phyloP scores from a whole-genome alignment of 2,888 invertebrate species.

The Melikaiella ostensackeni region DNA sequence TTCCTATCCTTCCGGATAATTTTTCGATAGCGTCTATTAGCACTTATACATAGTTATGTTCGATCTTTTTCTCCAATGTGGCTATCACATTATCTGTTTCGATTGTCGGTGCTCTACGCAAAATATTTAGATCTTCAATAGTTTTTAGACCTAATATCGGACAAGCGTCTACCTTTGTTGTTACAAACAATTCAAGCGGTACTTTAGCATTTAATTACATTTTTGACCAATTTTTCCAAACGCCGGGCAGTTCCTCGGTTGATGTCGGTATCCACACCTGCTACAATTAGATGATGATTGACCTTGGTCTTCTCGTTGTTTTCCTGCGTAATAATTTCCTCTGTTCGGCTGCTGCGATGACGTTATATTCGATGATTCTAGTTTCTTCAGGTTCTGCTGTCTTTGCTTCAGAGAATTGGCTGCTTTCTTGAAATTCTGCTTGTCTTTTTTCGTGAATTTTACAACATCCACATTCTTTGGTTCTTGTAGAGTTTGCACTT shows the following conservation, averaged over 20 bases:
- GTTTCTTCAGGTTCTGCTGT: background rate
- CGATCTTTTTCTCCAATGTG: slow-evolving; percentile 5
- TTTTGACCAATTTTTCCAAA: no score
- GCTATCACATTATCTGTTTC: background rate
- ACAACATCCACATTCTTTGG: background rate
- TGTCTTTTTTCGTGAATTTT: background rate
- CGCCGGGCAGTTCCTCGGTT: no score
- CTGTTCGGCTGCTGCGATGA: background rate
- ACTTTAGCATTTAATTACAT: background rate
- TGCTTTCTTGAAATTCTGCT: background rate
- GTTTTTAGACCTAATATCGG: slow-evolving; percentile 26
- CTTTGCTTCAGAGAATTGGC: background rate
- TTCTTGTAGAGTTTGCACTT: slow-evolving; percentile 39
- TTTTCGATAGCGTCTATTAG: slow-evolving; percentile 9
- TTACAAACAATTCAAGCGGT: background rate
- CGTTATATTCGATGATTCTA: background rate
- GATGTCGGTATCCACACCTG: background rate
- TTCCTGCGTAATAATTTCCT: background rate
- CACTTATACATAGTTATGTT: background rate
- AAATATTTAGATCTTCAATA: slow-evolving; percentile 42
- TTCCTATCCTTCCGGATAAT: slow-evolving; percentile 49
- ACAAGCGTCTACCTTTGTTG: background rate
- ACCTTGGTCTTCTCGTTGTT: background rate
- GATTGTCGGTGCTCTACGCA: background rate
- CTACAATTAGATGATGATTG: no score